phyloP scores from a whole-genome alignment of 2,113 vertebrate species.

The Syrrhaptes paradoxus region DNA sequence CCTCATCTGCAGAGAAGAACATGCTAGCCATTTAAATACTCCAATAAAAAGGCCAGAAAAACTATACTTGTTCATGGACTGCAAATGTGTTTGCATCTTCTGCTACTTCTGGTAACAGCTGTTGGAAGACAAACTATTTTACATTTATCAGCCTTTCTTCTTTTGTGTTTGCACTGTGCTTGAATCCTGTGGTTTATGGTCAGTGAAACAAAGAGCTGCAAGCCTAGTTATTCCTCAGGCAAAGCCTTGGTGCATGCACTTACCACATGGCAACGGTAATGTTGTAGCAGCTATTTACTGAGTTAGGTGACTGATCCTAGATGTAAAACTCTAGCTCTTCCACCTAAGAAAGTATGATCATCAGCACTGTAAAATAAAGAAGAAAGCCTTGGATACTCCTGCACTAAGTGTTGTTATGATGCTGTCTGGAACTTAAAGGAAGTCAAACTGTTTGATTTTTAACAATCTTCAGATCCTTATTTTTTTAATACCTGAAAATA shows the following conservation, averaged over 20 bases:
- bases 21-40: slow-evolving; percentile 69
- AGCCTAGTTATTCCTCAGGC: slow-evolving; percentile 13
- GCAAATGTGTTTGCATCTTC: slow-evolving; percentile 70
- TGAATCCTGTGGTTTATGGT: slow-evolving; percentile 76
- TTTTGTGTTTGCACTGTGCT: slow-evolving; percentile 69
- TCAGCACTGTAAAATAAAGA: neutral
- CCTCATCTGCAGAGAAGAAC: slow-evolving; percentile 65
- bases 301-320: neutral
- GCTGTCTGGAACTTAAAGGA: neutral
- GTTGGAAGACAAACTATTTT: slow-evolving; percentile 41
- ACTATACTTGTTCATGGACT: slow-evolving; percentile 65
- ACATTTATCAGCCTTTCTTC: slow-evolving; percentile 50
- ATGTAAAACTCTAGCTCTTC: neutral
- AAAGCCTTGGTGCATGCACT: neutral
- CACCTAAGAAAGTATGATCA: neutral
- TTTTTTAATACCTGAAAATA: neutral
- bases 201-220: slow-evolving; percentile 66
- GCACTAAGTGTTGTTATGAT: neutral
- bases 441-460: neutral
- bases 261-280: neutral
- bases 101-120: slow-evolving; percentile 60
- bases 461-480: neutral
- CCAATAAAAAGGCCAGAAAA: slow-evolving; percentile 65
- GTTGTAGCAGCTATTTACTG: neutral
- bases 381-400: neutral